Percentiles rank a stretch among this genome's conserved stretches.
Conservation (phyloP, 2,797 vertebrate species). For the Pantherophis alleghaniensis region DNA sequence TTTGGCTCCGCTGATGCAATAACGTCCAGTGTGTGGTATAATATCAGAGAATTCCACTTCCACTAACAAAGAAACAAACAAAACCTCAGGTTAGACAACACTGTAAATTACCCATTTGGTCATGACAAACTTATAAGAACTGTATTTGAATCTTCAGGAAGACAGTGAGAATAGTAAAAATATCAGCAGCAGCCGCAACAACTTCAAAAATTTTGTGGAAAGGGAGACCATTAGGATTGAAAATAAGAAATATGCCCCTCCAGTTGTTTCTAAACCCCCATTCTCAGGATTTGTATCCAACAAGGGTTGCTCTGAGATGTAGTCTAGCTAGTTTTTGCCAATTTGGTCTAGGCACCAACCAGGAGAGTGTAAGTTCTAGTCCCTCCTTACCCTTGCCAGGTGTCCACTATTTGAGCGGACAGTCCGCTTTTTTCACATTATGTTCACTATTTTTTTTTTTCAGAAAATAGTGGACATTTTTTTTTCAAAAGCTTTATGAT, state of each 20-base stretch:
- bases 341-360: background rate
- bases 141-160: background rate
- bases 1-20: background rate
- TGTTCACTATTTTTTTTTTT: no score
- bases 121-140: background rate
- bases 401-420: no score
- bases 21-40: background rate
- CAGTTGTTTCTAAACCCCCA: background rate
- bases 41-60: background rate
- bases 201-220: background rate
- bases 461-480: no score
- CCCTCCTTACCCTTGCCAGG: background rate
- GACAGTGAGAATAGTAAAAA: background rate
- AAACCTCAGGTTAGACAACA: background rate
- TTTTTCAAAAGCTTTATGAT: no score
- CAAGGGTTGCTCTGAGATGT: background rate
- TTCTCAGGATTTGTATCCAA: background rate
- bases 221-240: background rate
- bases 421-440: no score
- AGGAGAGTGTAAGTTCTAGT: background rate
- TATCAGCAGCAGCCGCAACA: background rate
- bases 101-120: background rate
- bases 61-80: background rate
- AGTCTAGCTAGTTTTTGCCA: background rate
- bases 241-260: background rate